Percentiles rank a stretch among this genome's conserved stretches.
These are phyloP conservation scores for Enteromius paludinosus DNA, from an alignment of 2,797 vertebrate genomes.

Conservation along the genomic window DNA sequence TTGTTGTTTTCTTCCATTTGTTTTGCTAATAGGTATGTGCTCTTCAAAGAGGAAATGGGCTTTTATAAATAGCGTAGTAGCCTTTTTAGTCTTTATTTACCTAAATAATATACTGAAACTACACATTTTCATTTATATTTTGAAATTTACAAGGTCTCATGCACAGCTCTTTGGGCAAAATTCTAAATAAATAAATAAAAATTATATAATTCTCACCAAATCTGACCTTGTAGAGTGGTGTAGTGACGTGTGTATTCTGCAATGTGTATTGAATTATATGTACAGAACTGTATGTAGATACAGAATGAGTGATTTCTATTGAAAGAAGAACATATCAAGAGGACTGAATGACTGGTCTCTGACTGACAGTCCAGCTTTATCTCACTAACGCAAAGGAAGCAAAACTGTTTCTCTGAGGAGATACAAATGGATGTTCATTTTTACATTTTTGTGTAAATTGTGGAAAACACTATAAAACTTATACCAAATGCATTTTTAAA, in stretches of 20 bases:
- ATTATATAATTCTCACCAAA: no score
- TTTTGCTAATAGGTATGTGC: not conserved
- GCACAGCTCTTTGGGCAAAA: not conserved
- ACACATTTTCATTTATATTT: not conserved
- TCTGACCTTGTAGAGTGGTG: not conserved
- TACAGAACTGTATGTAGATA: slow-evolving; percentile 70
- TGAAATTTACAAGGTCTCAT: not conserved
- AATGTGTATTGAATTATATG: slow-evolving; percentile 50
- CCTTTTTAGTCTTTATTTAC: not conserved
- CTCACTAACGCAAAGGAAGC: slow-evolving; percentile 59
- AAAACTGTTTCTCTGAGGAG: not conserved
- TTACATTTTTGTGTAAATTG: not conserved
- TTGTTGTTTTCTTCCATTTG: not conserved
- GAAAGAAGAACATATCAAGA: slow-evolving; percentile 78
- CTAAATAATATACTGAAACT: not conserved
- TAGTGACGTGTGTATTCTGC: not conserved
- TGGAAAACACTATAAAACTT: not conserved
- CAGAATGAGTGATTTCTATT: slow-evolving; percentile 85
- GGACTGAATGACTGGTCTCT: slow-evolving; percentile 79
- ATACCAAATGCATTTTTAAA: not conserved
- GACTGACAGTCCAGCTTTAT: slow-evolving; percentile 73
- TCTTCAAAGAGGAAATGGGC: not conserved
- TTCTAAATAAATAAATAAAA: no score
- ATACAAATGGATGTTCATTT: not conserved
- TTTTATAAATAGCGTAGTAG: not conserved